Evolutionary conservation across 1,140 invertebrate genomes (phyloP).

Genomic region (Caenorhabditis latens): DNA sequence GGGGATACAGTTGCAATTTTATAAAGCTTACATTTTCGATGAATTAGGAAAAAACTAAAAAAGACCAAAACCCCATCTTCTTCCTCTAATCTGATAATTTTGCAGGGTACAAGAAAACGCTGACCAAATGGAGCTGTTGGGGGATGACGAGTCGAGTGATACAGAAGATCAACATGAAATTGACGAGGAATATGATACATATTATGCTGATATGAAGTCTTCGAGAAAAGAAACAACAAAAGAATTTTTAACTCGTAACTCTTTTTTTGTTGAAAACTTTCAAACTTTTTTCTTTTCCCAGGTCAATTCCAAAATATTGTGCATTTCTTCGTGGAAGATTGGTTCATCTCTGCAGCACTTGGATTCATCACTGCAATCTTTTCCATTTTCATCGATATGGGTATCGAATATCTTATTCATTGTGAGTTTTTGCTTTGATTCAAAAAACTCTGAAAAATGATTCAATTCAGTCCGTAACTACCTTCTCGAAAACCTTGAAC

Average conservation of each 20-base stretch:
- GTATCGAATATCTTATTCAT: slow-evolving; percentile 66
- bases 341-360: slow-evolving; percentile 64
- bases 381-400: slow-evolving; percentile 66
- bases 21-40: no score
- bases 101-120: slow-evolving; percentile 41
- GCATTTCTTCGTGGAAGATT: slow-evolving; percentile 69
- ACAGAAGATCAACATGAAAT: slow-evolving; percentile 9
- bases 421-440: slow-evolving; percentile 59
- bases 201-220: slow-evolving; percentile 21
- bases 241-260: slow-evolving; percentile 42
- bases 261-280: not conserved
- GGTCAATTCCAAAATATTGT: slow-evolving; percentile 67
- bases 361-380: slow-evolving; percentile 67
- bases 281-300: slow-evolving; percentile 21
- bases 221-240: slow-evolving; percentile 40
- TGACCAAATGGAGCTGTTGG: slow-evolving; percentile 20
- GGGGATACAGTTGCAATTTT: no score
- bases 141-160: slow-evolving; percentile 31
- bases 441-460: not conserved
- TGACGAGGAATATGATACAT: slow-evolving; percentile 29
- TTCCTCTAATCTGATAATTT: not conserved
- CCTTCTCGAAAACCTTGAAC: slow-evolving; percentile 51
- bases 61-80: no score
- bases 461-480: slow-evolving; percentile 56
- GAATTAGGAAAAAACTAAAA: no score